phyloP scores from a whole-genome alignment of 2,888 invertebrate species.

The Ferrisia virgata region DNA sequence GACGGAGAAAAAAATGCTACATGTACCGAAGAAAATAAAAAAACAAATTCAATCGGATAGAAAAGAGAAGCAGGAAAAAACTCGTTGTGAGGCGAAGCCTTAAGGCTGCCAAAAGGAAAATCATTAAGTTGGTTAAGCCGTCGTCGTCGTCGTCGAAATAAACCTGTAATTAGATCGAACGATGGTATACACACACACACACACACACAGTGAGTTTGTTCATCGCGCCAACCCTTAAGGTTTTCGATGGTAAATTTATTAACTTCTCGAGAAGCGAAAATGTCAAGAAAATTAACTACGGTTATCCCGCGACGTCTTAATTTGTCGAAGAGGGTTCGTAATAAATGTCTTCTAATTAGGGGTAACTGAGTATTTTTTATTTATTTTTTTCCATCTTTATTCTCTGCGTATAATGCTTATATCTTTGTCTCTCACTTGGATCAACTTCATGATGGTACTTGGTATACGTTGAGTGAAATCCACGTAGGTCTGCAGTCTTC shows the following conservation, averaged over 20 bases:
- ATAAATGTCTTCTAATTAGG: constrained; percentile 41
- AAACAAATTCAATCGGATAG: too few relatives aligned
- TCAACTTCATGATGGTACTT: too few relatives aligned
- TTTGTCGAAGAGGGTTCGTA: constrained; percentile 34
- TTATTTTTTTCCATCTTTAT: not conserved
- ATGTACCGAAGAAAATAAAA: not conserved
- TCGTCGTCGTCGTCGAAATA: constrained; percentile 34
- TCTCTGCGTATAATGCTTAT: too few relatives aligned
- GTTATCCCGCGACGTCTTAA: constrained; percentile 26
- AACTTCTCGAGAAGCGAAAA: constrained; percentile 32
- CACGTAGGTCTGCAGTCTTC: not conserved
- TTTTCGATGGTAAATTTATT: constrained; percentile 25
- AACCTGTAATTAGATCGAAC: constrained; percentile 41
- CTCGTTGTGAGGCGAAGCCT: constrained; percentile 39
- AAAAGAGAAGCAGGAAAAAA: not conserved
- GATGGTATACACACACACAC: not conserved
- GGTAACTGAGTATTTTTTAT: constrained; percentile 24
- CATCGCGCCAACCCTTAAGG: constrained; percentile 8
- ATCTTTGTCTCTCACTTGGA: too few relatives aligned
- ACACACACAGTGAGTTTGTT: not conserved
- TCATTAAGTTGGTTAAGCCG: constrained; percentile 36
- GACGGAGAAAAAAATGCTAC: not conserved
- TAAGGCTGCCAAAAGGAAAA: constrained; percentile 37
- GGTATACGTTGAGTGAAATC: not conserved
- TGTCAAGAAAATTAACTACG: constrained; percentile 26